Conservation (phyloP, 2,888 invertebrate species). For the Nomada ruficornis region DNA sequence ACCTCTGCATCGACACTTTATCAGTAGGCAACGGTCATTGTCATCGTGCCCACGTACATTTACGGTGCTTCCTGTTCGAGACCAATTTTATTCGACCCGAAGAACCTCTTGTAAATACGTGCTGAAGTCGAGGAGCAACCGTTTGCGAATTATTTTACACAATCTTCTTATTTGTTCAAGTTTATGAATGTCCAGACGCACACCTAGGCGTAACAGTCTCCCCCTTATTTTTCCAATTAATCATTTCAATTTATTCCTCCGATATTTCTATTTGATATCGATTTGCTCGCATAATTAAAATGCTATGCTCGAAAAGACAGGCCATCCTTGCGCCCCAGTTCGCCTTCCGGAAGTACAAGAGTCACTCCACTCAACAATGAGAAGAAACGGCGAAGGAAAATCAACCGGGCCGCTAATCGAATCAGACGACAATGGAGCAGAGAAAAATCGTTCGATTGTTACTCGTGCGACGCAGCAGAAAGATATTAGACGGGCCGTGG, state of each 20-base stretch:
- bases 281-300: too few species aligned
- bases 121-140: too few species aligned
- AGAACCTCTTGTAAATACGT: neutral
- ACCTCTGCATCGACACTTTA: slow-evolving; percentile 11
- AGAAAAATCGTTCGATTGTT: slow-evolving; percentile 27
- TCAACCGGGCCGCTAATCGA: neutral
- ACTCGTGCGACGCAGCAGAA: slow-evolving; percentile 49
- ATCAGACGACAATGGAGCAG: neutral
- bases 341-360: too few species aligned
- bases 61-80: neutral
- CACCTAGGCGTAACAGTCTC: too few species aligned
- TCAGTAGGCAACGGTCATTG: slow-evolving; percentile 11
- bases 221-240: too few species aligned
- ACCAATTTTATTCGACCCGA: slow-evolving; percentile 19
- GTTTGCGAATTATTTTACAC: too few species aligned
- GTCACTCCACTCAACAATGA: neutral
- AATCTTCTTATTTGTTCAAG: too few species aligned
- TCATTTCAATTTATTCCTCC: too few species aligned
- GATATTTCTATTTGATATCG: too few species aligned
- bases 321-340: too few species aligned
- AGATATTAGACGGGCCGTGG: slow-evolving; percentile 18
- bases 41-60: neutral
- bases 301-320: too few species aligned
- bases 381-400: neutral
- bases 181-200: too few species aligned